Evolutionary conservation across 2,888 invertebrate species (phyloP).

Genomic region (Agelastica alni): DNA sequence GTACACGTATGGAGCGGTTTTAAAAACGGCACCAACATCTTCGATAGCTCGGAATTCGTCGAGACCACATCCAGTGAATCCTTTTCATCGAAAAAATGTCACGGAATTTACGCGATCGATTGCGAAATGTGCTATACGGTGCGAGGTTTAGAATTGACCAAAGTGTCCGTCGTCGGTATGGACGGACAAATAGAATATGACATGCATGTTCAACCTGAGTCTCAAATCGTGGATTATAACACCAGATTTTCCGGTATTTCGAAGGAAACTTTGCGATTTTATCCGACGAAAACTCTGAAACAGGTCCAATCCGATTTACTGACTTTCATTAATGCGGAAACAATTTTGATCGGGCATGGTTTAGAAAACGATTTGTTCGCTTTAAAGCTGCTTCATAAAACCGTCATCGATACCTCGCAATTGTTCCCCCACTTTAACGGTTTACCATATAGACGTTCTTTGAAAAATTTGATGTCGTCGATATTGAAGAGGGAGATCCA

Average conservation of each 20-base stretch:
- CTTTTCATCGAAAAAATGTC: constrained; percentile 62
- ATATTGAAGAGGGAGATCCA: constrained; percentile 84
- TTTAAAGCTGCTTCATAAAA: constrained; percentile 79
- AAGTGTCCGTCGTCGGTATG: constrained; percentile 80
- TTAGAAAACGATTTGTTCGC: constrained; percentile 92
- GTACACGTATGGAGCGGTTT: constrained; percentile 76
- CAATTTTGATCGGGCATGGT: constrained; percentile 93
- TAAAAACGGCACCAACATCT: constrained; percentile 72
- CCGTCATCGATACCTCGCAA: constrained; percentile 88
- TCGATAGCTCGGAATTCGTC: constrained; percentile 57
- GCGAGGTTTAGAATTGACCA: constrained; percentile 82
- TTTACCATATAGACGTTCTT: constrained; percentile 79
- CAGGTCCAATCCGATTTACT: constrained; percentile 87
- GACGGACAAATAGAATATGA: constrained; percentile 82
- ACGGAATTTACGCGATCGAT: constrained; percentile 80
- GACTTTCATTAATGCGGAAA: constrained; percentile 76
- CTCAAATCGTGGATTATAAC: constrained; percentile 88
- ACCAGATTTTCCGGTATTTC: constrained; percentile 95
- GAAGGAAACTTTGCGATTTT: constrained; percentile 61
- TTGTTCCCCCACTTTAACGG: constrained; percentile 86
- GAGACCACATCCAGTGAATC: constrained; percentile 51
- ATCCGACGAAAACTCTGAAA: constrained; percentile 65
- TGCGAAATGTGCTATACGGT: constrained; percentile 97
- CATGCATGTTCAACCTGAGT: constrained; percentile 79
- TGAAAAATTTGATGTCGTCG: constrained; percentile 76